phyloP scores from a whole-genome alignment of 2,113 vertebrate species.

The Amia ocellicauda region DNA sequence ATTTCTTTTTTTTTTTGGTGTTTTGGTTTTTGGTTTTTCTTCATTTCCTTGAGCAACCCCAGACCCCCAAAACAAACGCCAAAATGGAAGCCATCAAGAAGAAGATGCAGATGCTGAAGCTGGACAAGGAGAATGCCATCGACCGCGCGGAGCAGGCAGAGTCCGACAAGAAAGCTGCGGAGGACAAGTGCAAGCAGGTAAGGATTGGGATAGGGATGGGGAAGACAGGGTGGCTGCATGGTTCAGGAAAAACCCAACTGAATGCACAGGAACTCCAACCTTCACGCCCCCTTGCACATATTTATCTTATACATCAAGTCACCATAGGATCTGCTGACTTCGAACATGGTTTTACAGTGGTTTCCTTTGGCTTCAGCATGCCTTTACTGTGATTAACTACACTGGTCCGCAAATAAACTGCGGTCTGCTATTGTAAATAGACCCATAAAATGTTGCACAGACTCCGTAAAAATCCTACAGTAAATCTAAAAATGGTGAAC shows the following conservation, averaged over 20 bases:
- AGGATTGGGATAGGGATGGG: neutral
- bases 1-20: neutral
- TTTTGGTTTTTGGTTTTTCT: neutral
- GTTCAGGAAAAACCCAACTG: neutral
- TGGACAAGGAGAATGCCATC: constrained; percentile 94
- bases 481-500: too few species aligned
- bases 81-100: constrained; percentile 97
- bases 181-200: constrained; percentile 91
- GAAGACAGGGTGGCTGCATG: neutral
- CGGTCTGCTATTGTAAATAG: too few species aligned
- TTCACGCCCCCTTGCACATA: too few species aligned
- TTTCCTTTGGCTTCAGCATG: too few species aligned
- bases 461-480: too few species aligned
- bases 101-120: constrained; percentile 97
- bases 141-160: constrained; percentile 90
- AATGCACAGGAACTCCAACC: neutral
- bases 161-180: constrained; percentile 79
- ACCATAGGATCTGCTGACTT: too few species aligned
- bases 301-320: too few species aligned
- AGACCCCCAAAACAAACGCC: constrained; percentile 28
- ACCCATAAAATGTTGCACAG: too few species aligned
- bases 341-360: too few species aligned
- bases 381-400: too few species aligned
- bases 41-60: neutral
- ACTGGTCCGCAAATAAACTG: too few species aligned